A percentile compares a stretch with the other conserved stretches of the same genome.
phyloP scores from a whole-genome alignment of 2,888 invertebrate genomes.

The Lamellibrachia satsuma region DNA sequence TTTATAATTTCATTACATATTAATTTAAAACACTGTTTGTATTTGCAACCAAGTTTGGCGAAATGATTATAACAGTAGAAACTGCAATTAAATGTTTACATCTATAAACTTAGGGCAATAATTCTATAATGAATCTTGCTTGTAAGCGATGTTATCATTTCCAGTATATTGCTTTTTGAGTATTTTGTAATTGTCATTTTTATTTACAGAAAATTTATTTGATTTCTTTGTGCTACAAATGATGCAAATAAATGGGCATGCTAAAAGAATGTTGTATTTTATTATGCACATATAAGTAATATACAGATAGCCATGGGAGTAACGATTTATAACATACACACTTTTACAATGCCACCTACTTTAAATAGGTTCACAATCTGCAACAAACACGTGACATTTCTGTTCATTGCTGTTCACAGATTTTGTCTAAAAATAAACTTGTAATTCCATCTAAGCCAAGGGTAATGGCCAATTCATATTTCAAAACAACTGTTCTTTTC shows the following conservation, averaged over 20 bases:
- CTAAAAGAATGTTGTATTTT: background rate
- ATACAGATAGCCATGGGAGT: background rate
- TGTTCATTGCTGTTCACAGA: no score
- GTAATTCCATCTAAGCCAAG: no score
- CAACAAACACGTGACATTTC: background rate
- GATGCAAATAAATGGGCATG: background rate
- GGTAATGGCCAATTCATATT: no score
- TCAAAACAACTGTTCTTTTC: no score
- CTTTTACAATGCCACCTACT: background rate
- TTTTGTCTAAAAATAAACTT: no score
- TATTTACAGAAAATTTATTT: background rate
- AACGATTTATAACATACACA: background rate
- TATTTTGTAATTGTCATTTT: background rate
- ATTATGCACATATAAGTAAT: background rate
- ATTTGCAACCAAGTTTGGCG: no score
- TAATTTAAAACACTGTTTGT: no score
- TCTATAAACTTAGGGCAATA: background rate
- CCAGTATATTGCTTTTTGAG: background rate
- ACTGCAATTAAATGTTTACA: background rate
- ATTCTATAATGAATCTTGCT: background rate
- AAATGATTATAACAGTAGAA: no score
- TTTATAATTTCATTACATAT: no score
- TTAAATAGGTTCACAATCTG: background rate
- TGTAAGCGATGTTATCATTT: background rate
- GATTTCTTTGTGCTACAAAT: background rate